phyloP scores from a whole-genome alignment of 2,888 invertebrate genomes.

The Dromius quadrimaculatus region DNA sequence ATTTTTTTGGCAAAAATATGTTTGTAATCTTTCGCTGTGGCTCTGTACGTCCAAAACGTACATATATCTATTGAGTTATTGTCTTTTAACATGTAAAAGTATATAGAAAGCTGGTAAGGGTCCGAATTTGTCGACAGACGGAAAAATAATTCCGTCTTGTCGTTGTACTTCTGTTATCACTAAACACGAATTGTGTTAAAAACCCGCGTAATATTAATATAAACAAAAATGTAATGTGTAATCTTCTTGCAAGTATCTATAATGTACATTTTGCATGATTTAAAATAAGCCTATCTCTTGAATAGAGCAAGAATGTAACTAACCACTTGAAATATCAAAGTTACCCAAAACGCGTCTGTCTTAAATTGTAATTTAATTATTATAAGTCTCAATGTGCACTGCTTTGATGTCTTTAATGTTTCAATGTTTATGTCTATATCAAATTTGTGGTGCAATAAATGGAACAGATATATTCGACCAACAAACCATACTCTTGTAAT shows the following conservation, averaged over 20 bases:
- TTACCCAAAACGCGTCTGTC: slow-evolving; percentile 29
- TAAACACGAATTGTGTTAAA: slow-evolving; percentile 25
- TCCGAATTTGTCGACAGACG: slow-evolving; percentile 62
- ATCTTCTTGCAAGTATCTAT: slow-evolving; percentile 54
- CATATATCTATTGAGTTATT: not conserved
- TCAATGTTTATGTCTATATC: slow-evolving; percentile 62
- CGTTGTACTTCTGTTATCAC: slow-evolving; percentile 38
- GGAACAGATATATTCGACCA: slow-evolving; percentile 58
- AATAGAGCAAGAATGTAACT: slow-evolving; percentile 24
- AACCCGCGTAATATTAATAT: slow-evolving; percentile 36
- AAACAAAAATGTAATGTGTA: slow-evolving; percentile 29
- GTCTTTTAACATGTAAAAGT: slow-evolving; percentile 12
- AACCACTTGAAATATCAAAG: slow-evolving; percentile 24
- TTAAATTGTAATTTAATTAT: slow-evolving; percentile 28
- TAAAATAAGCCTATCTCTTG: slow-evolving; percentile 18
- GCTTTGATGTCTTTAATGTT: slow-evolving; percentile 48
- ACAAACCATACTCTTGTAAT: too few relatives aligned
- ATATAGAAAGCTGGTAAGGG: slow-evolving; percentile 67
- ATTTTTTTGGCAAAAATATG: too few relatives aligned
- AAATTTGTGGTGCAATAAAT: slow-evolving; percentile 66
- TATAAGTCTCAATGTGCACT: slow-evolving; percentile 41
- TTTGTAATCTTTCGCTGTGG: slow-evolving; percentile 30
- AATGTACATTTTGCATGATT: slow-evolving; percentile 51
- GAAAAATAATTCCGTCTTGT: slow-evolving; percentile 6
- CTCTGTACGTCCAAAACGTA: slow-evolving; percentile 6